phyloP scores from a whole-genome alignment of 2,113 vertebrate species.

The Mormoops blainvillei region DNA sequence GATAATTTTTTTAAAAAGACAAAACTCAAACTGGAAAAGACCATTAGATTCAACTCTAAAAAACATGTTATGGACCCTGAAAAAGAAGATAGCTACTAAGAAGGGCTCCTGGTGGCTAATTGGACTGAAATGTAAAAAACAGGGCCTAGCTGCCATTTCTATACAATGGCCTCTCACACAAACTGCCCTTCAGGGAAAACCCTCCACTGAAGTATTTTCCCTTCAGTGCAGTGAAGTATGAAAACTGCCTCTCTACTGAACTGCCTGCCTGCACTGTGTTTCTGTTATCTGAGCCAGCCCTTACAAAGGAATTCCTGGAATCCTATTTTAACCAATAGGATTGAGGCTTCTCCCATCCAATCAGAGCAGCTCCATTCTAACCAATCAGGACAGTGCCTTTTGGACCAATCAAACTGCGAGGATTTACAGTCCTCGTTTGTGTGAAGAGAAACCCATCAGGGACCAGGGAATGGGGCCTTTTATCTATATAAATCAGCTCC shows the following conservation, averaged over 20 bases:
- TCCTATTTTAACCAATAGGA: not conserved
- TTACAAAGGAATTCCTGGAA: not conserved
- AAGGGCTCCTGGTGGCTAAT: not conserved
- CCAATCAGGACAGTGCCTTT: not conserved
- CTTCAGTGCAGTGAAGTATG: no score
- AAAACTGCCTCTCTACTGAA: not conserved
- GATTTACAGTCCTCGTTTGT: not conserved
- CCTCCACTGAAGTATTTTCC: not conserved
- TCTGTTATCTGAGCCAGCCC: not conserved
- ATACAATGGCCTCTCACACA: not conserved
- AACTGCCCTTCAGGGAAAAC: not conserved
- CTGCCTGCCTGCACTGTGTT: not conserved
- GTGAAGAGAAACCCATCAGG: not conserved
- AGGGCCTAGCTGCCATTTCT: not conserved
- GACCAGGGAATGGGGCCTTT: not conserved
- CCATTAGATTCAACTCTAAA: not conserved
- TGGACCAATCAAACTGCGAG: not conserved
- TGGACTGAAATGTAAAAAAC: not conserved
- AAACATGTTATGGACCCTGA: not conserved
- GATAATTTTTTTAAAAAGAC: not conserved
- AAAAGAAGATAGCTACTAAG: not conserved
- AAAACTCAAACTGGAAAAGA: not conserved
- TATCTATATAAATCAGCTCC: not conserved
- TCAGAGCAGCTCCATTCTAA: not conserved
- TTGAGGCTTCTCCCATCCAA: not conserved